Evolutionary conservation across 2,113 vertebrate genomes (phyloP).

Genomic region (Colossoma macropomum): DNA sequence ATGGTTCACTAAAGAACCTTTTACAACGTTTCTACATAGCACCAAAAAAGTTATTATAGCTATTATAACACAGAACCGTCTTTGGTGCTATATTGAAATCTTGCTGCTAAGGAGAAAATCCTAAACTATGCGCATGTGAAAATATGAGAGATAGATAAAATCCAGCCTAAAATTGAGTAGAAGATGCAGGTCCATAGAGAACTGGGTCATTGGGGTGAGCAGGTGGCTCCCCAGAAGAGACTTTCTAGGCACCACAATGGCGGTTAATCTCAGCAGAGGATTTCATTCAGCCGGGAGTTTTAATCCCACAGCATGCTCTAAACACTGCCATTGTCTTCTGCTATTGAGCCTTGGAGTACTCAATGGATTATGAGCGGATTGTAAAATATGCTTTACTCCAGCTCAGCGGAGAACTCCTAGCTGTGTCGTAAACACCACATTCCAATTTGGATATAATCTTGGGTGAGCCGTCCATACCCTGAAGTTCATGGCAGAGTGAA

Average conservation of each 20-base stretch:
- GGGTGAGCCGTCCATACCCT: not conserved
- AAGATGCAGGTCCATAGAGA: conserved; percentile 41
- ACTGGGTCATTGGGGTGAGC: conserved; percentile 61
- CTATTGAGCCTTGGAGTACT: conserved; percentile 13
- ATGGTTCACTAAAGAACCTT: too few species aligned
- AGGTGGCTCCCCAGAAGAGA: conserved; percentile 52
- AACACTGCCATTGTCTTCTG: conserved; percentile 25
- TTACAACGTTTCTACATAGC: too few species aligned
- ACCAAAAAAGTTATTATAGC: too few species aligned
- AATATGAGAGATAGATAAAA: not conserved
- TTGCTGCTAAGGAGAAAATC: too few species aligned
- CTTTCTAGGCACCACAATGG: conserved; percentile 22
- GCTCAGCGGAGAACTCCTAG: not conserved
- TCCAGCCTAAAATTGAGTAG: not conserved
- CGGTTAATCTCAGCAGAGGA: conserved; percentile 38
- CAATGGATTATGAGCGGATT: conserved; percentile 14
- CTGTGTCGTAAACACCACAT: not conserved
- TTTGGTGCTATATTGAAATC: too few species aligned
- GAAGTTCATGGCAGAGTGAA: not conserved
- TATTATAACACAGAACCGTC: too few species aligned
- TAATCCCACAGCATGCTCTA: conserved; percentile 13
- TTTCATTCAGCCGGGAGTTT: conserved; percentile 32
- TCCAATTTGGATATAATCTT: not conserved
- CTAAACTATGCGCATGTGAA: not conserved
- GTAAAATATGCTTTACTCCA: conserved; percentile 8